phyloP scores from a whole-genome alignment of 35 echinoderm and acorn worm genomes.

The Lytechinus pictus region DNA sequence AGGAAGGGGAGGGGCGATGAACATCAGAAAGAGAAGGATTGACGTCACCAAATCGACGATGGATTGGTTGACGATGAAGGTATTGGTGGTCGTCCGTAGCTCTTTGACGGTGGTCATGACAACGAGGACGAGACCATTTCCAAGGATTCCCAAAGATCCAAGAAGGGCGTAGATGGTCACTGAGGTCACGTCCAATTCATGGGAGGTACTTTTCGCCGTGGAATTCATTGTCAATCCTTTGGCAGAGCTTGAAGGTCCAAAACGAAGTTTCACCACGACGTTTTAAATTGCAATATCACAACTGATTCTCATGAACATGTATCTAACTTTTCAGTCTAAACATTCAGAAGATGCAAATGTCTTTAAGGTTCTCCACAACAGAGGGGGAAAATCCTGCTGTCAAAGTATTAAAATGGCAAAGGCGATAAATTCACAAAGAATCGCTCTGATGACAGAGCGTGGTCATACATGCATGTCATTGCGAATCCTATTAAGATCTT shows the following conservation, averaged over 20 bases:
- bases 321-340: too few relatives aligned
- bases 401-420: too few relatives aligned
- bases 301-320: too few relatives aligned
- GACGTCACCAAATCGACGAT: constrained; percentile 71
- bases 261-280: too few relatives aligned
- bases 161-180: constrained; percentile 34
- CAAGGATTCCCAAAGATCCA: constrained; percentile 47
- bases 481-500: too few relatives aligned
- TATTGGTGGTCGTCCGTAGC: constrained; percentile 46
- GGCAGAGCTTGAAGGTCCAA: neutral
- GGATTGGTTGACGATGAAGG: constrained; percentile 84
- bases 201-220: neutral
- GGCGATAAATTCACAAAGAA: too few relatives aligned
- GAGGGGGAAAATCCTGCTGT: too few relatives aligned
- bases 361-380: too few relatives aligned
- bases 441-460: too few relatives aligned
- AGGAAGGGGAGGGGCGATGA: neutral
- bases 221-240: neutral
- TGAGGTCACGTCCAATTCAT: neutral
- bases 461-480: too few relatives aligned
- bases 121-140: constrained; percentile 52
- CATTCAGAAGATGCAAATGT: too few relatives aligned
- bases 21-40: constrained; percentile 52
- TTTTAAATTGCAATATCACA: too few relatives aligned
- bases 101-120: constrained; percentile 5